Evolutionary conservation across 2,797 vertebrate genomes (phyloP).

Genomic region (Alca torda): DNA sequence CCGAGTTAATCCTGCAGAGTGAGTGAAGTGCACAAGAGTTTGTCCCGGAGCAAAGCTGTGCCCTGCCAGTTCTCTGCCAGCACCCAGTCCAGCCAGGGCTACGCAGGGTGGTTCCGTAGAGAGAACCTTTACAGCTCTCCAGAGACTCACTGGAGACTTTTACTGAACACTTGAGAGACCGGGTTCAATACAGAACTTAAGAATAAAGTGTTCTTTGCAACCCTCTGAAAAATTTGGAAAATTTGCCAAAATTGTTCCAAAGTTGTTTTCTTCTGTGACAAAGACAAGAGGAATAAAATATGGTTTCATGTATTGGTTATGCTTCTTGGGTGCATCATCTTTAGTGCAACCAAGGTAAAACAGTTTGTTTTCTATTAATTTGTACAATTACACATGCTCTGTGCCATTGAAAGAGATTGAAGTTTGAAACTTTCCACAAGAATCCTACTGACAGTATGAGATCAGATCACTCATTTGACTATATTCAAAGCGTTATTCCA

Average conservation of each 20-base stretch:
- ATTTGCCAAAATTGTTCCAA: no score
- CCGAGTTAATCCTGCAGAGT: not conserved
- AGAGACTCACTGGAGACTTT: not conserved
- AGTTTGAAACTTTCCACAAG: not conserved
- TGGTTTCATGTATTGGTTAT: not conserved
- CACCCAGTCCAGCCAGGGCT: not conserved
- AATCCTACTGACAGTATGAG: not conserved
- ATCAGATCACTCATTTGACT: not conserved
- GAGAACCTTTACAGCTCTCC: not conserved
- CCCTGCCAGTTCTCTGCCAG: not conserved
- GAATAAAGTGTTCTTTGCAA: not conserved
- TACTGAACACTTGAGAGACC: not conserved
- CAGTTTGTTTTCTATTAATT: not conserved
- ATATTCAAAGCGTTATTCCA: not conserved
- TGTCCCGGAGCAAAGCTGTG: not conserved
- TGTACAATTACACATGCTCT: not conserved
- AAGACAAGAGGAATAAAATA: not conserved
- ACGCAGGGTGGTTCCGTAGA: rapidly evolving
- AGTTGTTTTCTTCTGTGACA: not conserved
- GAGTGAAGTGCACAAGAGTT: not conserved
- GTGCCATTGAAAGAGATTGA: not conserved
- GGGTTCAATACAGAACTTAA: not conserved
- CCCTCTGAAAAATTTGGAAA: not conserved
- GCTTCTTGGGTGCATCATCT: not conserved
- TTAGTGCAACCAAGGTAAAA: not conserved